Percentiles rank a stretch among this genome's conserved stretches.
Evolutionary conservation across 2,797 vertebrate species (phyloP).

Genomic region (Lepidocolaptes lacrymiger): DNA sequence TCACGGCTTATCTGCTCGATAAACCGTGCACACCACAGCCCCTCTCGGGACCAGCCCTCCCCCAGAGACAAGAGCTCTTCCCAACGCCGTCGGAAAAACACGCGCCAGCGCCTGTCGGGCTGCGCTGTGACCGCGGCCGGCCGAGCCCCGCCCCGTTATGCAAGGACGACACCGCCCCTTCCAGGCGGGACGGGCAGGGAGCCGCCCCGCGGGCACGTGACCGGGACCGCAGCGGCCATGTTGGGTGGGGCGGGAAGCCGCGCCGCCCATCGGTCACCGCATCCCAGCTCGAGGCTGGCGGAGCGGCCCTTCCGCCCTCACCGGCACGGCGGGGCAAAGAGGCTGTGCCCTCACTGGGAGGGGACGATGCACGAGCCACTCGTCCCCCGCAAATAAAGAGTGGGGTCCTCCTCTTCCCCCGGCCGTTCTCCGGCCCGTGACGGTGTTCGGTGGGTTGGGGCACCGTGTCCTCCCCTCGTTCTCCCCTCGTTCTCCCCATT

Average conservation of each 20-base stretch:
- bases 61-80: too few species aligned
- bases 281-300: too few species aligned
- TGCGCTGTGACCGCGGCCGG: accelerated
- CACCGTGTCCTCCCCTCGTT: not conserved
- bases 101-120: too few species aligned
- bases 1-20: not conserved
- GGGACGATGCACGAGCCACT: not conserved
- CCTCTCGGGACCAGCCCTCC: not conserved
- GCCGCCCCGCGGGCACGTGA: conserved; percentile 31
- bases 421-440: not conserved
- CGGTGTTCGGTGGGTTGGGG: not conserved
- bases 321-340: not conserved
- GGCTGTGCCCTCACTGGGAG: not conserved
- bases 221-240: conserved; percentile 32
- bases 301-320: not conserved
- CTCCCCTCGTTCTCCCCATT: not conserved
- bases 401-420: not conserved
- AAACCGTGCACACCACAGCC: not conserved
- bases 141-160: not conserved
- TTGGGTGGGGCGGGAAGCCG: not conserved
- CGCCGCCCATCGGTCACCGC: accelerated
- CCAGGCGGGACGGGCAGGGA: not conserved
- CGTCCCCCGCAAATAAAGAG: not conserved
- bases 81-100: not conserved
- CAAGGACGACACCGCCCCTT: not conserved